Evolutionary conservation across 1,140 invertebrate genomes (phyloP).

Genomic region (Drosophila bifasciata): DNA sequence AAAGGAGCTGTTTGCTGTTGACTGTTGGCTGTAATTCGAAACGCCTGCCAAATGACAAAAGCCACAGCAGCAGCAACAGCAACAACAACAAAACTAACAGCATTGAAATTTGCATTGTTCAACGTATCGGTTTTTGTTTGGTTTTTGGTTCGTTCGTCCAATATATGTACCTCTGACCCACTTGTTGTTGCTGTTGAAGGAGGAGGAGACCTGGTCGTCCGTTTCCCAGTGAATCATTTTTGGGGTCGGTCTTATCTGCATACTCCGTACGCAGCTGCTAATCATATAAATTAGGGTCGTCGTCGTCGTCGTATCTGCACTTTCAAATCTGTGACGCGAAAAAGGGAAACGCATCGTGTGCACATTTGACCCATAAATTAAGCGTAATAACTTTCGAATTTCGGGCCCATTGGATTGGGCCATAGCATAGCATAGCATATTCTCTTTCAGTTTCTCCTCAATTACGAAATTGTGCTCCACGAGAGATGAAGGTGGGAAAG

Average conservation of each 20-base stretch:
- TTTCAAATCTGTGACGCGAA: conserved; percentile 77
- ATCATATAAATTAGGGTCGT: conserved; percentile 78
- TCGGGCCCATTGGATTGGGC: conserved; percentile 54
- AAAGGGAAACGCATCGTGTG: conserved; percentile 54
- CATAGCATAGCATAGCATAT: too few species aligned
- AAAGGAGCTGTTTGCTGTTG: conserved; percentile 42
- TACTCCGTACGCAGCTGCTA: conserved; percentile 57
- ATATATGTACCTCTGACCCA: conserved; percentile 43
- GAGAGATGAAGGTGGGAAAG: conserved; percentile 5
- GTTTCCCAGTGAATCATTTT: conserved; percentile 59
- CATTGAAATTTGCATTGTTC: conserved; percentile 64
- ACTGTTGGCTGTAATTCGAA: conserved; percentile 64
- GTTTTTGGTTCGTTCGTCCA: conserved; percentile 41
- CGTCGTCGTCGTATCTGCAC: conserved; percentile 58
- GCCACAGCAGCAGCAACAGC: conserved; percentile 28
- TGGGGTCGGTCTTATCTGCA: conserved; percentile 60
- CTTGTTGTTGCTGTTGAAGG: too few species aligned
- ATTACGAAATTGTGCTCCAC: conserved; percentile 64
- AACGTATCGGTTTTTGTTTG: conserved; percentile 44
- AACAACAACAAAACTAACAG: not conserved
- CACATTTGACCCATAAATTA: conserved; percentile 80
- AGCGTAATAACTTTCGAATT: conserved; percentile 81
- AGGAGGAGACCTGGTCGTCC: not conserved
- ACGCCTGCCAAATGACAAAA: conserved; percentile 67
- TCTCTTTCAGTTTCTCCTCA: conserved; percentile 73